Base-by-base conservation (phyloP, 2,888 invertebrate genomes). In the Acrobasis consociella region DNA sequence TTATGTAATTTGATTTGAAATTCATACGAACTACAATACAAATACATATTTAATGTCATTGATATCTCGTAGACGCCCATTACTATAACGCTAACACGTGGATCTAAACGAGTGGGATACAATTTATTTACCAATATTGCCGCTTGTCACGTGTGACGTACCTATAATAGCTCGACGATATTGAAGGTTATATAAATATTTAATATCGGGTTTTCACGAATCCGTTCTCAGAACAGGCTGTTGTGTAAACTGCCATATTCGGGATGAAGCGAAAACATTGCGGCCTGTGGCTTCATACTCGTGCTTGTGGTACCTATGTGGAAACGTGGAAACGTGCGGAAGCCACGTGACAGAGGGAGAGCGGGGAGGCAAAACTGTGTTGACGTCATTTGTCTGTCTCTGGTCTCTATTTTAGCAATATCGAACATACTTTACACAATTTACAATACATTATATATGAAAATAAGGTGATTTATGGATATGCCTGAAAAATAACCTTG, bases 321-420 rank as follows among this genome's bases (percentile, higher is more conserved):
- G 22, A 52, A 52, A 52, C 52, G 52, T 22, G 17, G 22, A 52
- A 52, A 52, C 52, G 52, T 52, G 52, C 52, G 31, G 52, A 11
- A 52, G 52, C 22, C 46, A 52, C 52, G 52, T 52, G 52, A 52
- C 31, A 5, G 31, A 22, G 17, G 10, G 22, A 52, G 52, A 11
- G 22, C 31, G 31, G 11, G 52, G 22, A 17, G 22, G 52, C 22
- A n/a, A n/a, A 46, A 46, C 46, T n/a, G 11, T 13, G 10, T 17
- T 52, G 52, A 52, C 52, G 52, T 52, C 52, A 52, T 52, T 22
- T 52, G 52, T 52, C 11, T 51, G 5, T 51, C 51, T 17, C 16
- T 22, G 7, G 17, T 51, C 13, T 17, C 22, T 17, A 31, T 52
- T 13, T 52, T 16, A 9, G n/a, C 13, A 11, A 46, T 46, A n/a